Evolutionary conservation across 2,888 invertebrate species (phyloP).

Genomic region (Ypsolopha scabrella): DNA sequence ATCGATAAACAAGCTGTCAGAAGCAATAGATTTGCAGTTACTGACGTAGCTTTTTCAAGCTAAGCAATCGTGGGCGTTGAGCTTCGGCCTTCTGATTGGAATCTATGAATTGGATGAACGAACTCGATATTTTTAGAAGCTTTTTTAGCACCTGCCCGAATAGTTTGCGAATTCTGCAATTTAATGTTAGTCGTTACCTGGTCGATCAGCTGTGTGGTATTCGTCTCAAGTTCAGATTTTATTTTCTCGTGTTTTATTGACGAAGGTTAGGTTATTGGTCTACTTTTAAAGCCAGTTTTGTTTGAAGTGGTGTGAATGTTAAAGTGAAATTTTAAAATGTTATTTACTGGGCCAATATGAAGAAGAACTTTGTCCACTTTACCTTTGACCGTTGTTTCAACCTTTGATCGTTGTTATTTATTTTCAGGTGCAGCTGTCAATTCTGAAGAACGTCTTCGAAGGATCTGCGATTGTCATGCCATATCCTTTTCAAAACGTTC

Average conservation of each 20-base stretch:
- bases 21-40: neutral
- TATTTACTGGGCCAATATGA: too few species aligned
- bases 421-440: too few species aligned
- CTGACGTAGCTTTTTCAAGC: neutral
- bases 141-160: conserved; percentile 40
- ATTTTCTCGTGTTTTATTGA: neutral
- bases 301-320: too few species aligned
- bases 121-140: conserved; percentile 56
- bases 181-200: neutral
- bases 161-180: conserved; percentile 14
- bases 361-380: too few species aligned
- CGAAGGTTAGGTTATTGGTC: too few species aligned
- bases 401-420: too few species aligned
- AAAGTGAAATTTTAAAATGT: too few species aligned
- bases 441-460: too few species aligned
- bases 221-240: neutral
- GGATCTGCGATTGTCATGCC: too few species aligned
- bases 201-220: neutral
- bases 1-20: conserved; percentile 39
- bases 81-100: conserved; percentile 20
- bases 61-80: conserved; percentile 16
- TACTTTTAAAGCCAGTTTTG: too few species aligned
- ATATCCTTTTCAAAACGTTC: too few species aligned
- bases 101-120: conserved; percentile 36
- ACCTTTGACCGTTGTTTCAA: too few species aligned